Base-by-base conservation (phyloP, 2,797 vertebrate genomes). In the Ibycter americanus region DNA sequence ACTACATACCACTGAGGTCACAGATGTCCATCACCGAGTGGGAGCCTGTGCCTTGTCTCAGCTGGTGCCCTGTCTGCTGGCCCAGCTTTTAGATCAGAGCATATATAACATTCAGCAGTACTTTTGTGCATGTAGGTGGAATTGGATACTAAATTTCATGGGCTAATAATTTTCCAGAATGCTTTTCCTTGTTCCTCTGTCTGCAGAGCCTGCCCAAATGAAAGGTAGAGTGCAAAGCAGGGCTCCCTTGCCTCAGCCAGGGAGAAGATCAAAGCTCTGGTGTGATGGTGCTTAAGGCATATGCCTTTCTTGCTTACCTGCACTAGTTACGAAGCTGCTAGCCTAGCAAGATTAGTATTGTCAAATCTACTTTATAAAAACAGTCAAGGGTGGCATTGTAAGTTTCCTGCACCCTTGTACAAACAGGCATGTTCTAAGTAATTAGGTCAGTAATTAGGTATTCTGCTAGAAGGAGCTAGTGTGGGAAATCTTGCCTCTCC, bases 111-210 rank as follows among this genome's bases (percentile, higher is more conserved):
- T 59, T 65, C 73, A 90, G 88, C 52, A 51, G 52, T 32, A 34
- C 59, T 73, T 63, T 38, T 70, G 52, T 74, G 49, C 44, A 10
- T 9, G 49, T 32, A 61, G 65, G 26, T 83, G 80, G 49, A 93
- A 86, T 29, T 90, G n/a, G 49, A 90, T 81, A 67, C 72, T 81
- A n/a, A 67, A 56, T 86, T 83, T 93, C 76, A 90, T 1, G 7
- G 44, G 52, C 72, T 91, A 47, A 86, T 94, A 65, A 56, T 87
- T 93, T 91, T 94, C 72, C 56, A 46, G 68, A 83, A 68, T 77
- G 84, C 8, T 74, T 93, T 91, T 74, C 21, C 76, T 67, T 63
- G 31, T 56, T 90, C n/a, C 12, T 70, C 52, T 88, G 42, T 78
- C 61, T 86, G 66, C 70, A 87, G 58, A 90, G 15, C 25, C 52